Percentiles rank a stretch among this genome's conserved stretches.
These are phyloP conservation scores for Taeniopygia guttata DNA, from an alignment of 2,797 vertebrate species.

Conservation along the genomic window DNA sequence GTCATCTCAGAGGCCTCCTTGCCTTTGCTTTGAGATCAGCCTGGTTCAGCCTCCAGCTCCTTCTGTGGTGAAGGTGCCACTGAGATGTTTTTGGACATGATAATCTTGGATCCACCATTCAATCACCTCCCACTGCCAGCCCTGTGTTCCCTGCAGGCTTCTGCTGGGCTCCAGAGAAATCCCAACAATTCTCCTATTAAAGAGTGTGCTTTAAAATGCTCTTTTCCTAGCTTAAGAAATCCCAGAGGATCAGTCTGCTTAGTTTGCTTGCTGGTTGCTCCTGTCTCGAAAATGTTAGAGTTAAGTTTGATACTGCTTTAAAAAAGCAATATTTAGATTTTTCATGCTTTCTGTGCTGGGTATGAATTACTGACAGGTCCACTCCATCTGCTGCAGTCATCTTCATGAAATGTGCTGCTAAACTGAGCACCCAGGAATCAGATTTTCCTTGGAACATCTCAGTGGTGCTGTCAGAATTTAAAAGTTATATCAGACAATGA, in stretches of 20 bases:
- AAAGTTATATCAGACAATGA: constrained; percentile 8
- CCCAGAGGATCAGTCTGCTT: not conserved
- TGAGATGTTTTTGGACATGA: not conserved
- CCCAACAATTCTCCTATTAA: not conserved
- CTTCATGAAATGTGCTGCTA: constrained; percentile 1
- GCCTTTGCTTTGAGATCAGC: not conserved
- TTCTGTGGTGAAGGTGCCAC: not conserved
- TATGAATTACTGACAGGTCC: constrained; percentile 29
- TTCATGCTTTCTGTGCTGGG: not conserved
- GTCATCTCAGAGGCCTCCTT: not conserved
- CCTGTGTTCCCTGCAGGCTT: not conserved
- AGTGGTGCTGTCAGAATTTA: not conserved
- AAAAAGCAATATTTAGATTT: constrained; percentile 18
- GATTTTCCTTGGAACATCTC: constrained; percentile 2
- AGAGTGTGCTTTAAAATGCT: not conserved
- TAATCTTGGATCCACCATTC: rapidly evolving
- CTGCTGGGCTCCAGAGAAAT: not conserved
- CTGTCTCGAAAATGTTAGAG: not conserved
- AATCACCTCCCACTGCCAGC: not conserved
- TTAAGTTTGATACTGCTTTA: not conserved
- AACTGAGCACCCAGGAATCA: not conserved
- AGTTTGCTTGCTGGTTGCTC: not conserved
- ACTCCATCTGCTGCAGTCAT: constrained; percentile 16
- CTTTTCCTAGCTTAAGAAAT: not conserved
- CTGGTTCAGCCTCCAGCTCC: not conserved